Conservation (phyloP, 2,797 vertebrate species). For the Rallus crepitans region DNA sequence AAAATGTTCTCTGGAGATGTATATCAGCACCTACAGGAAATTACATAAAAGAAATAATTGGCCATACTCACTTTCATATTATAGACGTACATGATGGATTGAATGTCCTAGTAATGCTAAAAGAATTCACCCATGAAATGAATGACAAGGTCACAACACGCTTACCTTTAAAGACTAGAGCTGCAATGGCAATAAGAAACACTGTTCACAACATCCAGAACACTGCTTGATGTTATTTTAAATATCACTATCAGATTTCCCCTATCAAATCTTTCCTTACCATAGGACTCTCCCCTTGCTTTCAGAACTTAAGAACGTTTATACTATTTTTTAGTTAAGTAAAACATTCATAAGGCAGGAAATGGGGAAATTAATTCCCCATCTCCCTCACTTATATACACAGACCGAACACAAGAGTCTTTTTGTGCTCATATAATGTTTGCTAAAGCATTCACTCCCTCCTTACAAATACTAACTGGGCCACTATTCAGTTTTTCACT, state of each 20-base stretch:
- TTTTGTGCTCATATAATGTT: not conserved
- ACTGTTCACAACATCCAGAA: not conserved
- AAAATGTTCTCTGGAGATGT: not conserved
- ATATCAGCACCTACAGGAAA: constrained; percentile 40
- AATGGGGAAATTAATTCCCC: not conserved
- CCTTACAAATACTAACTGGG: not conserved
- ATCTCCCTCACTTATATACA: not conserved
- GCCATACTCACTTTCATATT: not conserved
- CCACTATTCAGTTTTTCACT: not conserved
- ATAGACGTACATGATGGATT: not conserved
- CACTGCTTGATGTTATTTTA: not conserved
- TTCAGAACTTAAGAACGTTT: not conserved
- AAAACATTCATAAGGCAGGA: not conserved
- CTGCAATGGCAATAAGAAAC: not conserved
- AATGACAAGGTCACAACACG: constrained; percentile 13
- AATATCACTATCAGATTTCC: not conserved
- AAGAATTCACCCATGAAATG: constrained; percentile 49
- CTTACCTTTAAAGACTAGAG: not conserved
- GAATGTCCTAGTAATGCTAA: not conserved
- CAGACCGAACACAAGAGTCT: not conserved
- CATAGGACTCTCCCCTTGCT: not conserved
- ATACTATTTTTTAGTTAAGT: not conserved
- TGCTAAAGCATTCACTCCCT: not conserved
- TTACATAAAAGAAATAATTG: constrained; percentile 43
- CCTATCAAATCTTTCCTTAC: not conserved